Evolutionary conservation across 2,113 vertebrate species (phyloP).

Genomic region (Meriones unguiculatus): DNA sequence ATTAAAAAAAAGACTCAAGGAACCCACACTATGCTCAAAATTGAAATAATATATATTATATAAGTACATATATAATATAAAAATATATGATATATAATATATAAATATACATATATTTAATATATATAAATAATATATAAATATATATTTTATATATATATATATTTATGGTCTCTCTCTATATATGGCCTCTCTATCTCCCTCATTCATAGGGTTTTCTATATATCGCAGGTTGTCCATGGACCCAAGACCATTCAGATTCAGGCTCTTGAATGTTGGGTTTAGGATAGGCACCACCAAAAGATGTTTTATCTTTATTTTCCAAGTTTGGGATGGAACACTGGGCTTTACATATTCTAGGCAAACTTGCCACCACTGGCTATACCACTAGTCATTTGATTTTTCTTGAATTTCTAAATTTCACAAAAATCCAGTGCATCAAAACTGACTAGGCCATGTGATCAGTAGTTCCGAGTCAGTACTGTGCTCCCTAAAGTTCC

Average conservation of each 20-base stretch:
- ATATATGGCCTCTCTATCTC: no score
- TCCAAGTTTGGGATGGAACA: not conserved
- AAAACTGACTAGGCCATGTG: fast-evolving
- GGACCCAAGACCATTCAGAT: not conserved
- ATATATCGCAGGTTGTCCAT: not conserved
- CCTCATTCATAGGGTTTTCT: not conserved
- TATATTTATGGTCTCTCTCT: not conserved
- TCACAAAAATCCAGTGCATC: not conserved
- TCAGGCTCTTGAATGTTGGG: not conserved
- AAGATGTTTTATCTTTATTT: not conserved
- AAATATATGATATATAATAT: no score
- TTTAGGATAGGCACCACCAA: fast-evolving
- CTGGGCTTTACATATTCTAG: not conserved
- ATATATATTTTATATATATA: no score
- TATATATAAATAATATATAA: no score
- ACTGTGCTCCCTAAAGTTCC: not conserved
- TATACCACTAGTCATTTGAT: no score
- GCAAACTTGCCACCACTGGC: not conserved
- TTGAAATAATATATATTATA: no score
- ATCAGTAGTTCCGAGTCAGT: not conserved
- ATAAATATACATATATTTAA: no score
- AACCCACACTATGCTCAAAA: no score
- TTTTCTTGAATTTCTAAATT: not conserved
- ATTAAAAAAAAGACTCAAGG: no score
- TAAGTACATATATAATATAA: no score